Evolutionary conservation across 2,888 invertebrate genomes (phyloP).

Genomic region (Ischnus inquisitorius): DNA sequence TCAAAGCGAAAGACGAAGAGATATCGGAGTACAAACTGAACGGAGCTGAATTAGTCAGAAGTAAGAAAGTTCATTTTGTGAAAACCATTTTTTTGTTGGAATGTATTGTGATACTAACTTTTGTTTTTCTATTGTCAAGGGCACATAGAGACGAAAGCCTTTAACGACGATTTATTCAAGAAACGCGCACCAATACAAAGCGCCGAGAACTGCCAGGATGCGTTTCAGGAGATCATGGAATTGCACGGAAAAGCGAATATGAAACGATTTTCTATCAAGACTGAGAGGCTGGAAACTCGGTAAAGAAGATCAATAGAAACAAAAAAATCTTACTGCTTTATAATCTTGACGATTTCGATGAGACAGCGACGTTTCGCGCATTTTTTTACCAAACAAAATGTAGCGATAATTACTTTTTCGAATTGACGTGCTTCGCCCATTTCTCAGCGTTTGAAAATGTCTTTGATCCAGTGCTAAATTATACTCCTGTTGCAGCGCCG

Average conservation of each 20-base stretch:
- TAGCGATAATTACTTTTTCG: too few relatives aligned
- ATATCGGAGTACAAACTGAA: slow-evolving; percentile 81
- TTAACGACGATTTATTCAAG: slow-evolving; percentile 73
- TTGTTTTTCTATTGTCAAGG: slow-evolving; percentile 72
- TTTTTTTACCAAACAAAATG: not conserved
- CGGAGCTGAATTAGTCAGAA: slow-evolving; percentile 79
- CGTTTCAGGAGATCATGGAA: slow-evolving; percentile 71
- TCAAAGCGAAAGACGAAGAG: slow-evolving; percentile 81
- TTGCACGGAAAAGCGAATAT: slow-evolving; percentile 45
- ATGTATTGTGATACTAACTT: not conserved
- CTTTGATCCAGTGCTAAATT: too few relatives aligned
- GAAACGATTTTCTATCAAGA: slow-evolving; percentile 10
- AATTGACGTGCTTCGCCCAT: too few relatives aligned
- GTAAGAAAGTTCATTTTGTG: slow-evolving; percentile 70
- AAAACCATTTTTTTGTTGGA: not conserved
- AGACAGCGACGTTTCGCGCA: not conserved
- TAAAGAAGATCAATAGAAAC: slow-evolving; percentile 9
- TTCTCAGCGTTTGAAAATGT: too few relatives aligned
- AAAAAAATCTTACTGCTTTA: not conserved
- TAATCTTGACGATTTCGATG: too few relatives aligned
- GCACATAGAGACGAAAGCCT: slow-evolving; percentile 78
- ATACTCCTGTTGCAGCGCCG: slow-evolving; percentile 31
- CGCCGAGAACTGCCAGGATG: slow-evolving; percentile 54
- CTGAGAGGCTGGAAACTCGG: slow-evolving; percentile 3
- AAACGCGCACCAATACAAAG: slow-evolving; percentile 43